phyloP scores from a whole-genome alignment of 2,797 vertebrate genomes.

The Astyanax mexicanus region DNA sequence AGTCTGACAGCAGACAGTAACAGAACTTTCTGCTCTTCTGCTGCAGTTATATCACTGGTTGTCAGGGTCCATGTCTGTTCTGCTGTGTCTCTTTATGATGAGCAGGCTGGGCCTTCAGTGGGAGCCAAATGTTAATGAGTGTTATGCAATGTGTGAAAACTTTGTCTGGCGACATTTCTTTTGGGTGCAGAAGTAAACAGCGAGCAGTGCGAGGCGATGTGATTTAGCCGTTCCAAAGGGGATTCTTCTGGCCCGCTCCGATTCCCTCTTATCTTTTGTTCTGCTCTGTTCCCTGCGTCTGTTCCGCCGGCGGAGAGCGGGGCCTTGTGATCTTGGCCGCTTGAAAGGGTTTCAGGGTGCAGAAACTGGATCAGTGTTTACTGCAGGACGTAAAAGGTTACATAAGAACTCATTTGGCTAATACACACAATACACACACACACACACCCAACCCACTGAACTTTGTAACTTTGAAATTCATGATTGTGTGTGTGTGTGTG shows the following conservation, averaged over 20 bases:
- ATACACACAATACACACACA: conserved; percentile 33
- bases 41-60: neutral
- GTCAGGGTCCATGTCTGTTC: neutral
- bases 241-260: neutral
- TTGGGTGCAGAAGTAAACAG: conserved; percentile 26
- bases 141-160: conserved; percentile 41
- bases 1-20: neutral
- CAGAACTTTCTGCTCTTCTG: neutral
- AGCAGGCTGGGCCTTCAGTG: conserved; percentile 16
- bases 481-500: conserved; percentile 22
- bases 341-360: conserved; percentile 41
- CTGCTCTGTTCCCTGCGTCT: conserved; percentile 10
- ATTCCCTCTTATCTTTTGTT: conserved; percentile 39
- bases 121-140: conserved; percentile 39
- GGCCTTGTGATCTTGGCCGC: conserved; percentile 48
- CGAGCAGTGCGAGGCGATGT: neutral
- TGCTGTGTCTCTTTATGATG: conserved; percentile 5
- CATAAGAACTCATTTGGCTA: conserved; percentile 52
- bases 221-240: conserved; percentile 23
- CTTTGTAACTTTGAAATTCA: conserved; percentile 27
- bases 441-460: neutral
- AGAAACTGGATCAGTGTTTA: conserved; percentile 48
- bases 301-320: conserved; percentile 12
- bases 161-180: conserved; percentile 34
- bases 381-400: conserved; percentile 44